Evolutionary conservation across 2,113 vertebrate species (phyloP).

Genomic region (Peromyscus californicus): DNA sequence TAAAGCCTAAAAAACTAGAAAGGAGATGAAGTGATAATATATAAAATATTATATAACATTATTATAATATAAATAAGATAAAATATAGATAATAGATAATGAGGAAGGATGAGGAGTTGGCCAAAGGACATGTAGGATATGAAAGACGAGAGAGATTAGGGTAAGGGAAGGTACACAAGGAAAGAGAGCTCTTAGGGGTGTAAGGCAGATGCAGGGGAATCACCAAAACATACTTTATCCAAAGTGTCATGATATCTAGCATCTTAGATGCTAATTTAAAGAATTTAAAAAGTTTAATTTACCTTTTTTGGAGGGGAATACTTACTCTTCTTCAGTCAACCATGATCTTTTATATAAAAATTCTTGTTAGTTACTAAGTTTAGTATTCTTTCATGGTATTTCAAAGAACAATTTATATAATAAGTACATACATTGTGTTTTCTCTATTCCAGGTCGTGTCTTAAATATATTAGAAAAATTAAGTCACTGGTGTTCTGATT

Average conservation of each 20-base stretch:
- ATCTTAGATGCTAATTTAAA: neutral
- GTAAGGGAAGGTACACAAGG: neutral
- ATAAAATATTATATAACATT: neutral
- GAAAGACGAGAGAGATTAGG: neutral
- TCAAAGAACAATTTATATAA: neutral
- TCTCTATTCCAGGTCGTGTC: neutral
- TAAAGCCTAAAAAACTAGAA: neutral
- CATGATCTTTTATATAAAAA: neutral
- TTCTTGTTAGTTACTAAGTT: neutral
- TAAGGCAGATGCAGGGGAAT: neutral
- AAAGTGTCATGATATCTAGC: neutral
- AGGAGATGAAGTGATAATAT: neutral
- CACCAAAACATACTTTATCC: neutral
- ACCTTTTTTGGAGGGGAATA: neutral
- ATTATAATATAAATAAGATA: neutral
- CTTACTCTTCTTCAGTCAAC: neutral
- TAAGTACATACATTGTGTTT: neutral
- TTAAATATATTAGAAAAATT: slow-evolving; percentile 20
- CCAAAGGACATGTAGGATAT: neutral
- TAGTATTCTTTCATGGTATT: neutral
- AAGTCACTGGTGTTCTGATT: neutral
- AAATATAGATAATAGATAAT: neutral
- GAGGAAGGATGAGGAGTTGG: neutral
- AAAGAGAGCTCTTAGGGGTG: neutral
- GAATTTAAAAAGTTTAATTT: neutral